phyloP scores from a whole-genome alignment of 2,888 invertebrate genomes.

The Philereme transversata region DNA sequence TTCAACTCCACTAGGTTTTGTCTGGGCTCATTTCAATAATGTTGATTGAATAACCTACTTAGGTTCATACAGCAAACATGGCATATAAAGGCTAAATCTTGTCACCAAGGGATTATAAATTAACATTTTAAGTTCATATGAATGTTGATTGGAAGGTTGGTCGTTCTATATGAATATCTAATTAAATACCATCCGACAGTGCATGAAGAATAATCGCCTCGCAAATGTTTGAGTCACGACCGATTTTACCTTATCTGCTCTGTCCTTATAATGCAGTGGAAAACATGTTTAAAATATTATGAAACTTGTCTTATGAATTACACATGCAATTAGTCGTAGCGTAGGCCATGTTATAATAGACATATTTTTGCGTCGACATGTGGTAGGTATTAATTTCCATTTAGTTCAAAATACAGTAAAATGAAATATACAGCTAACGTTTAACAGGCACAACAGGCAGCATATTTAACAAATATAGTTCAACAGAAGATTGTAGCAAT shows the following conservation, averaged over 20 bases:
- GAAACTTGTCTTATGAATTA: slow-evolving; percentile 55
- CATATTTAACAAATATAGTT: neutral
- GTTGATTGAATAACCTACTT: neutral
- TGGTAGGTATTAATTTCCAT: neutral
- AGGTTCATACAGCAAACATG: neutral
- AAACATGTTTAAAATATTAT: slow-evolving; percentile 31
- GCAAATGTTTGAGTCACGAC: slow-evolving; percentile 43
- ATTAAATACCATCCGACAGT: slow-evolving; percentile 43
- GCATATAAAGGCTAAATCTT: no score
- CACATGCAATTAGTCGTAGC: slow-evolving; percentile 57
- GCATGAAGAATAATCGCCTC: slow-evolving; percentile 38
- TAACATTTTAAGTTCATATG: slow-evolving; percentile 21
- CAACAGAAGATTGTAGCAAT: slow-evolving; percentile 9
- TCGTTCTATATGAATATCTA: slow-evolving; percentile 42
- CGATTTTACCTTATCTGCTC: slow-evolving; percentile 40
- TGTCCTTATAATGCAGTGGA: slow-evolving; percentile 31
- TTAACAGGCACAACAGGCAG: neutral
- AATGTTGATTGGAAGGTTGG: slow-evolving; percentile 38
- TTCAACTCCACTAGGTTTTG: slow-evolving; percentile 1
- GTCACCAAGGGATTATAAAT: neutral
- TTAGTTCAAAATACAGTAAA: neutral
- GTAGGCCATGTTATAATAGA: slow-evolving; percentile 27
- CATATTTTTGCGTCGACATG: slow-evolving; percentile 24
- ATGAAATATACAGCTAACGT: neutral
- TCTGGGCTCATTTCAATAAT: neutral